These are phyloP conservation scores for Orthosia gothica DNA, from an alignment of 2,888 invertebrate species.

Conservation along the genomic window DNA sequence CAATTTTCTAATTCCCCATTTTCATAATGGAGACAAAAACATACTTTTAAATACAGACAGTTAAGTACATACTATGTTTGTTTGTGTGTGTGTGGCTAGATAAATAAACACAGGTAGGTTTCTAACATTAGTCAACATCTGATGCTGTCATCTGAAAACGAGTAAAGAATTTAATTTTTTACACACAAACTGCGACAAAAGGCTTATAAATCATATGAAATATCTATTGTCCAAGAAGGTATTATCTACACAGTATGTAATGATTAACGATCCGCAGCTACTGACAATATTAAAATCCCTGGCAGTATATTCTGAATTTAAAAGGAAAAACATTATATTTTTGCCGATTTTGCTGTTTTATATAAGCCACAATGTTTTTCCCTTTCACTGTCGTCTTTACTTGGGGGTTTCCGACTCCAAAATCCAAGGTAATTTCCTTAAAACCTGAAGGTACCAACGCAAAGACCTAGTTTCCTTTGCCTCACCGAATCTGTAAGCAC, in stretches of 20 bases:
- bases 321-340: not conserved
- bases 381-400: not conserved
- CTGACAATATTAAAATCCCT: constrained; percentile 51
- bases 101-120: too few species aligned
- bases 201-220: constrained; percentile 43
- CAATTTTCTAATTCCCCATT: not conserved
- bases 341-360: not conserved
- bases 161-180: constrained; percentile 2
- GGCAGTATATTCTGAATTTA: not conserved
- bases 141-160: not conserved
- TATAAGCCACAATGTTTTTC: not conserved
- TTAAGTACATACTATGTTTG: too few species aligned
- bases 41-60: too few species aligned
- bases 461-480: not conserved
- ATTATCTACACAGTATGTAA: constrained; percentile 42
- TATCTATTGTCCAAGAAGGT: constrained; percentile 57
- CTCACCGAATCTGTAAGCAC: not conserved
- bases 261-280: constrained; percentile 59
- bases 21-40: not conserved
- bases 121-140: not conserved
- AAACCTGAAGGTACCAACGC: not conserved
- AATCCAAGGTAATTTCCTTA: not conserved
- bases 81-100: too few species aligned
- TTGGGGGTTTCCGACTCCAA: not conserved
- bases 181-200: constrained; percentile 16